These are phyloP conservation scores for Enchytraeus crypticus DNA, from an alignment of 2,888 invertebrate genomes.

Conservation along the genomic window DNA sequence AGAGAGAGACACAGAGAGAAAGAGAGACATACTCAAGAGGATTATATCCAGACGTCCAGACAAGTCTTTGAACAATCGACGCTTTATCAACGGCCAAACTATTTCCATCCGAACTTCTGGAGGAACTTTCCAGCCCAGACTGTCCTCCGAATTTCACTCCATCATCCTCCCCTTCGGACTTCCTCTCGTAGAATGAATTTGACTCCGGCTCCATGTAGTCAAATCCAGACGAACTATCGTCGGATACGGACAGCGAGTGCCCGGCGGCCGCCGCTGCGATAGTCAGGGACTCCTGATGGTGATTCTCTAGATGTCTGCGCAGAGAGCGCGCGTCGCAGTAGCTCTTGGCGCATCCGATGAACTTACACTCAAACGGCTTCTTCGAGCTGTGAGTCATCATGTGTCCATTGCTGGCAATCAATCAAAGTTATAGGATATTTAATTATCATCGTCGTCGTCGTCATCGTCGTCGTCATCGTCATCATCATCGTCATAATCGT, in stretches of 20 bases:
- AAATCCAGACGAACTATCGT: neutral
- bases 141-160: constrained; percentile 13
- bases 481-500: no score
- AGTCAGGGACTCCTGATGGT: constrained; percentile 55
- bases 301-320: constrained; percentile 87
- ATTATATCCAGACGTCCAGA: constrained; percentile 7
- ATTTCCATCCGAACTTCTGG: neutral
- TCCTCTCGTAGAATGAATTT: constrained; percentile 30
- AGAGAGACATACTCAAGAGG: constrained; percentile 14
- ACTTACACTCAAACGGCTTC: constrained; percentile 93
- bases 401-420: constrained; percentile 96
- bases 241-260: neutral
- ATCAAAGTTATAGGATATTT: no score
- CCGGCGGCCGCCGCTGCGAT: neutral
- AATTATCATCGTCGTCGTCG: no score
- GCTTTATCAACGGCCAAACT: no score
- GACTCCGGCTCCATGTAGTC: constrained; percentile 15
- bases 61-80: neutral
- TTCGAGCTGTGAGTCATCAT: constrained; percentile 94
- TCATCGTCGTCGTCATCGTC: no score
- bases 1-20: no score
- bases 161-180: constrained; percentile 34
- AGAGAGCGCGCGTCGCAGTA: constrained; percentile 93
- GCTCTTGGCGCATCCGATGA: constrained; percentile 89
- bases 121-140: neutral